Conservation (phyloP, 2,113 vertebrate genomes). For the Tachysurus vachellii region DNA sequence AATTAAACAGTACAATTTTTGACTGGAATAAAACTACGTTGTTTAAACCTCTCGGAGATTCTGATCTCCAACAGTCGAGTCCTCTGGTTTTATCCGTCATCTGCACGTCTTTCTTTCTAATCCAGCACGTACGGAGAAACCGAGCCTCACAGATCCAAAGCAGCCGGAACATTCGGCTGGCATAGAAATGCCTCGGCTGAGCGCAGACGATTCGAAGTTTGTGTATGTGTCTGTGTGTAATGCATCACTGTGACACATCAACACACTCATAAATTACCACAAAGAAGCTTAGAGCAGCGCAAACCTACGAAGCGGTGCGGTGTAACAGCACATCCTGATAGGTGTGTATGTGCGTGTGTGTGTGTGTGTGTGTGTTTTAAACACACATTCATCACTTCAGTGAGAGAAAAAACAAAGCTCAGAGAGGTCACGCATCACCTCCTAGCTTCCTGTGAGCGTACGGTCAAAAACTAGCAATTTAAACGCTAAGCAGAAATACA, state of each 20-base stretch:
- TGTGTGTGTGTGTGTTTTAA: slow-evolving; percentile 9
- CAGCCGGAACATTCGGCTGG: neutral
- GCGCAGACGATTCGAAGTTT: neutral
- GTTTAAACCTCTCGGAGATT: neutral
- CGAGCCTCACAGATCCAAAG: neutral
- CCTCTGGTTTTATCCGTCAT: neutral
- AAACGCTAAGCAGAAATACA: neutral
- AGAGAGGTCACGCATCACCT: neutral
- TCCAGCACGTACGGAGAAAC: neutral
- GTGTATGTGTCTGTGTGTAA: neutral
- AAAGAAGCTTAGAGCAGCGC: slow-evolving; percentile 11
- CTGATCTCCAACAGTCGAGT: neutral
- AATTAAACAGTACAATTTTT: too few relatives aligned
- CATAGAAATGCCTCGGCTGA: neutral
- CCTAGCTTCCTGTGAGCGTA: neutral
- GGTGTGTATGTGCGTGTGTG: slow-evolving; percentile 11
- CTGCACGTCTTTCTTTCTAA: neutral
- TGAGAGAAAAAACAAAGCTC: neutral
- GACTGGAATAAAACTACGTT: too few relatives aligned
- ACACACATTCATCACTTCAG: slow-evolving; percentile 14
- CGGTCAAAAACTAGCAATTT: neutral
- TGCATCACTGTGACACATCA: slow-evolving; percentile 18
- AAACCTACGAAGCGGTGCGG: slow-evolving; percentile 10
- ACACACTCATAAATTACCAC: slow-evolving; percentile 11
- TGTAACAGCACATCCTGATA: neutral